phyloP scores from a whole-genome alignment of 2,888 invertebrate genomes.

The Morpho deidamia region DNA sequence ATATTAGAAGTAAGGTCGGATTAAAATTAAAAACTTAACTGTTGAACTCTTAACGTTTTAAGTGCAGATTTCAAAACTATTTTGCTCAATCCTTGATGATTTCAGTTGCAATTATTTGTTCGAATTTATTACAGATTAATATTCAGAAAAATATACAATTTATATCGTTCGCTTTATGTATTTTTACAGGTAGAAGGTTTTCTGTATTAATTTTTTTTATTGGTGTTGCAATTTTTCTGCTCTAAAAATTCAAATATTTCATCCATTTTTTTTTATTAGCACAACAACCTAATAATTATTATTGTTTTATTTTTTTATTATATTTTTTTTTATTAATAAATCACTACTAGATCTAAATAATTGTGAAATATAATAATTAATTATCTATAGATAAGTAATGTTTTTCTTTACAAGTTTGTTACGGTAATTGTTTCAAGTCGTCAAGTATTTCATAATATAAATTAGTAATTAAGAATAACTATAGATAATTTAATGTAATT shows the following conservation, averaged over 20 bases:
- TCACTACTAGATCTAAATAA: conserved; percentile 7
- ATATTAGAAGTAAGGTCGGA: conserved; percentile 42
- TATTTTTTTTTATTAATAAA: not conserved
- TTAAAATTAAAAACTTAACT: conserved; percentile 28
- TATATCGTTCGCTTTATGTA: no score
- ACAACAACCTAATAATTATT: no score
- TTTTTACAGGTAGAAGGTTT: not conserved
- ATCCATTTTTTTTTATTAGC: not conserved
- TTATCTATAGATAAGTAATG: conserved; percentile 4
- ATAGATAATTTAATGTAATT: conserved; percentile 17
- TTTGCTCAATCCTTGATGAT: conserved; percentile 15
- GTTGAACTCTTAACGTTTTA: conserved; percentile 9
- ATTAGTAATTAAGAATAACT: conserved; percentile 12
- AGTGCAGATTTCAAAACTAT: conserved; percentile 16
- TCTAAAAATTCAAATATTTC: not conserved
- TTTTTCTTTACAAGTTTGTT: conserved; percentile 16
- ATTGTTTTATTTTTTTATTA: not conserved
- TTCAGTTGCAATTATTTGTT: no score
- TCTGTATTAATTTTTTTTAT: not conserved
- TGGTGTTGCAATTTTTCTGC: not conserved
- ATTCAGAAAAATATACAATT: no score
- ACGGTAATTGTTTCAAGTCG: conserved; percentile 17
- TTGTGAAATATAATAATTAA: conserved; percentile 6
- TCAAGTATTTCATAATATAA: conserved; percentile 14
- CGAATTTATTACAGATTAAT: no score